These are phyloP conservation scores for Bhutanitis thaidina DNA, from an alignment of 2,888 invertebrate genomes.

Conservation along the genomic window DNA sequence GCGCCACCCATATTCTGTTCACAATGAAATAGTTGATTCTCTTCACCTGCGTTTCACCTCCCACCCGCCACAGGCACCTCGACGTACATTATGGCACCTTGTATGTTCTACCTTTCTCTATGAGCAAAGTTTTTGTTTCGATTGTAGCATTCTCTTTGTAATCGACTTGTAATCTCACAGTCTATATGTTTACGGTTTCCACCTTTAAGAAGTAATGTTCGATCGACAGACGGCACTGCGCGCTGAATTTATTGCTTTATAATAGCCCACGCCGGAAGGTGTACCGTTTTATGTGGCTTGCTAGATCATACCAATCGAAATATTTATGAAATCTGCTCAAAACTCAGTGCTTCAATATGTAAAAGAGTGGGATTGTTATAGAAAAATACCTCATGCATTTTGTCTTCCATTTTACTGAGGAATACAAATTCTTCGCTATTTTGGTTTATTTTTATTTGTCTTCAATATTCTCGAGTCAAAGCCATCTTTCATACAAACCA, in stretches of 20 bases:
- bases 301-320: slow-evolving; percentile 49
- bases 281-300: slow-evolving; percentile 44
- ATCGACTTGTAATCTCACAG: slow-evolving; percentile 47
- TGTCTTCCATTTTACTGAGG: no score
- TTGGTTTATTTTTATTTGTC: no score
- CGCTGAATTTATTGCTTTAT: slow-evolving; percentile 51
- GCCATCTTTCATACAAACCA: no score
- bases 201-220: slow-evolving; percentile 18
- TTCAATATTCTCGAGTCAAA: no score
- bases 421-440: no score
- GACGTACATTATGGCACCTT: slow-evolving; percentile 55
- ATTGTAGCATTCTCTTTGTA: slow-evolving; percentile 39
- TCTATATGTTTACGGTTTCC: slow-evolving; percentile 43
- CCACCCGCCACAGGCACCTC: slow-evolving; percentile 50
- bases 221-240: neutral
- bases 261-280: slow-evolving; percentile 50
- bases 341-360: no score
- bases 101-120: slow-evolving; percentile 58
- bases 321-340: slow-evolving; percentile 10
- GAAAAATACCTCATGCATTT: no score
- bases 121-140: neutral
- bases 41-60: slow-evolving; percentile 55
- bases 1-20: slow-evolving; percentile 41
- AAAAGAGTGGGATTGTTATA: no score
- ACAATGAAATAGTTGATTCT: slow-evolving; percentile 38